phyloP scores from a whole-genome alignment of 2,797 vertebrate genomes.

The Rhadinocentrus ornatus region DNA sequence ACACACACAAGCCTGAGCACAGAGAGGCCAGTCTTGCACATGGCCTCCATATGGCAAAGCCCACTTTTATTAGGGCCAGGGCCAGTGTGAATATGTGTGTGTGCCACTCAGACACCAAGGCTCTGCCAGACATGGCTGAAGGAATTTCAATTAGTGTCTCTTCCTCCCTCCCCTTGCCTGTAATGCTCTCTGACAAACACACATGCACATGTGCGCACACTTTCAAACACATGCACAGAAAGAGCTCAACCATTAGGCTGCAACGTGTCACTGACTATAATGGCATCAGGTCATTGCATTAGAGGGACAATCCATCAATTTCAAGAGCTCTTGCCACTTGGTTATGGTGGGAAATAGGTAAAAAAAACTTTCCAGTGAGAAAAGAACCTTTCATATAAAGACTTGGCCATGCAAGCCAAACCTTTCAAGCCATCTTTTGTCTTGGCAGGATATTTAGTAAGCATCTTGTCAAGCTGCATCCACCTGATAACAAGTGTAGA shows the following conservation, averaged over 20 bases:
- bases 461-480: conserved; percentile 17
- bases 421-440: conserved; percentile 8
- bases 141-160: conserved; percentile 85
- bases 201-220: conserved; percentile 18
- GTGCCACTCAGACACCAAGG: conserved; percentile 79
- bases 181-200: conserved; percentile 58
- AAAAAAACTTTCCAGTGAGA: conserved; percentile 16
- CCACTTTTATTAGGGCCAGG: conserved; percentile 82
- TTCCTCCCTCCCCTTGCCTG: conserved; percentile 71
- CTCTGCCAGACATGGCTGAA: conserved; percentile 84
- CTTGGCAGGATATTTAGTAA: conserved; percentile 22
- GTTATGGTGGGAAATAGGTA: conserved; percentile 25
- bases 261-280: conserved; percentile 66
- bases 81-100: conserved; percentile 68
- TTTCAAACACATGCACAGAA: conserved; percentile 36
- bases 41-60: conserved; percentile 86
- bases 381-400: conserved; percentile 8
- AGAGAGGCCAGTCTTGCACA: conserved; percentile 81
- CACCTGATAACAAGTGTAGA: conserved; percentile 42
- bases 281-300: conserved; percentile 65
- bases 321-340: conserved; percentile 36
- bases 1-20: conserved; percentile 51
- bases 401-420: not conserved
- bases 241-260: conserved; percentile 58
- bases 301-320: conserved; percentile 60